Base-by-base conservation (phyloP, 2,888 invertebrate genomes). In the Chrysopilus asiliformis region DNA sequence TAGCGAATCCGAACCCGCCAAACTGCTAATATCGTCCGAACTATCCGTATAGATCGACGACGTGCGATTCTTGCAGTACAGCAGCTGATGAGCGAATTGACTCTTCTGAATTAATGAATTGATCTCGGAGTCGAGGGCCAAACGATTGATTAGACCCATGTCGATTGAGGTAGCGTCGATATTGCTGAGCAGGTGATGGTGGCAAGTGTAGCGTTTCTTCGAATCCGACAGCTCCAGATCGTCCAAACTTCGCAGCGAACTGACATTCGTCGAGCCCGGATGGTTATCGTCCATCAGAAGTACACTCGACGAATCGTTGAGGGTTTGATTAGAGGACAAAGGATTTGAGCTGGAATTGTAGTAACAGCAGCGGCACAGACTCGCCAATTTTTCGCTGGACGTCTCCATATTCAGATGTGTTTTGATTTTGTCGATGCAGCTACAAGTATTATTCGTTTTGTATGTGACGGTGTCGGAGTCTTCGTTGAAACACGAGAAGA, bases 11-110 rank as follows among this genome's bases (percentile, higher is more conserved):
- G 81, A 81, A 40, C 82, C 82, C 1, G 79, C 77, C 36, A 85
- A 67, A 53, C 82, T 83, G 24, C 83, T 83, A 34, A 84, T 77
- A 60, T 86, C 86, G 57, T 86, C 86, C 28, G 81, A 83, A 53
- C 84, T 84, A 59, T 86, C 86, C 2, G 86, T 86, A 65, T 83
- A 86, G 38, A 84, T 82, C 46, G 84, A 84, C 36, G 80, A 79
- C 25, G 83, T 76, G 43, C 79, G 70, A 57, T 76, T 75, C 51
- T 73, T 71, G 38, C 71, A 69, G 40, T 67, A 66, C 26, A 73
- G 64, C 34, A 74, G 51, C 44, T 73, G 72, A 49, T 67, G 67
- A 19, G 64, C 57, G 38, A 67, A 60, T 18, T 61, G 60, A 31
- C 61, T 58, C 41, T 66, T 66, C 36, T 64, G 60, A 33, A 67